A percentile compares a stretch with the other conserved stretches of the same genome.
Conservation (phyloP, 1,140 invertebrate species). For the Drosophila takahashii region DNA sequence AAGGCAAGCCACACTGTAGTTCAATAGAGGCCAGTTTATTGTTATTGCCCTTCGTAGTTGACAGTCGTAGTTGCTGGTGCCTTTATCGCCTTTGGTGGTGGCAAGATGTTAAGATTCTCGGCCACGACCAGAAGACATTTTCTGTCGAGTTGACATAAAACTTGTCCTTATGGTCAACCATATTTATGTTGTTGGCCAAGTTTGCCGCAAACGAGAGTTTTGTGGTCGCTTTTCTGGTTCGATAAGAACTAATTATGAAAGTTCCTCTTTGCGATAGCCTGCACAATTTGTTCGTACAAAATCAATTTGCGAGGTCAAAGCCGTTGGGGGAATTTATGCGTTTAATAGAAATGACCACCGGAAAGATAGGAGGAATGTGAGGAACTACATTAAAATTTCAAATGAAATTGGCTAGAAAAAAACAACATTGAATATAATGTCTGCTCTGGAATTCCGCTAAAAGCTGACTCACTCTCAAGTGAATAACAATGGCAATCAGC, state of each 20-base stretch:
- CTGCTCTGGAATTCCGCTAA: slow-evolving; percentile 14
- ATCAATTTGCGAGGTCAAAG: slow-evolving; percentile 19
- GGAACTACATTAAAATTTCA: slow-evolving; percentile 35
- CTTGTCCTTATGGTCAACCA: slow-evolving; percentile 43
- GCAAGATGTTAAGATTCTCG: slow-evolving; percentile 29
- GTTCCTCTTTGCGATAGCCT: slow-evolving; percentile 11
- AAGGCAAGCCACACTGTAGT: slow-evolving; percentile 12
- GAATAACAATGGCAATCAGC: slow-evolving; percentile 7
- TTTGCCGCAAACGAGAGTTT: slow-evolving; percentile 46
- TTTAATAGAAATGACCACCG: slow-evolving; percentile 17
- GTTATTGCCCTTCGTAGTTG: slow-evolving; percentile 31
- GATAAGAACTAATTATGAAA: slow-evolving; percentile 54
- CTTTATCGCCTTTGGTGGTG: slow-evolving; percentile 23
- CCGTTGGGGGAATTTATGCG: slow-evolving; percentile 13
- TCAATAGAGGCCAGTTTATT: slow-evolving; percentile 37
- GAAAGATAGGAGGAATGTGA: slow-evolving; percentile 19
- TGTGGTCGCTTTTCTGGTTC: slow-evolving; percentile 33
- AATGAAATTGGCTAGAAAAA: slow-evolving; percentile 24
- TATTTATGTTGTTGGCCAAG: slow-evolving; percentile 45
- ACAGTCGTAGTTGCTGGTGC: slow-evolving; percentile 29
- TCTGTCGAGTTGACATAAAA: slow-evolving; percentile 51
- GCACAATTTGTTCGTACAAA: slow-evolving; percentile 11
- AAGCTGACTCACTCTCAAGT: slow-evolving; percentile 27
- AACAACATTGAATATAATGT: slow-evolving; percentile 24
- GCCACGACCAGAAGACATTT: slow-evolving; percentile 41